A percentile compares a stretch with the other conserved stretches of the same genome.
phyloP scores from a whole-genome alignment of 2,888 invertebrate genomes.

The Melipona beecheii region DNA sequence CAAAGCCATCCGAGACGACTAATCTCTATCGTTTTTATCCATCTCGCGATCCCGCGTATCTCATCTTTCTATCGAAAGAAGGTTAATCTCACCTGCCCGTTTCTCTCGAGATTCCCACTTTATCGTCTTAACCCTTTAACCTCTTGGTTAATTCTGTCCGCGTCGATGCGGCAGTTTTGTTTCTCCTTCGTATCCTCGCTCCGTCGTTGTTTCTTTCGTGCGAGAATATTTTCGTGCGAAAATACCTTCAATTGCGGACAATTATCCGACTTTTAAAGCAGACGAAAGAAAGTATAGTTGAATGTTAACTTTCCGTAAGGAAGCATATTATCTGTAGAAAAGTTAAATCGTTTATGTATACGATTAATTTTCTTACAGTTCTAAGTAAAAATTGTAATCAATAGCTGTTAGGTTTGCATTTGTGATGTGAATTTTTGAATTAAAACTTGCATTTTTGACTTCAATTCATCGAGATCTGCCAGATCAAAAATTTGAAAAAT shows the following conservation, averaged over 20 bases:
- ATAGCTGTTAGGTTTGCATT: too few species aligned
- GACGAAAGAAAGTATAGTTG: not conserved
- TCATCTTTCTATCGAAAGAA: slow-evolving; percentile 54
- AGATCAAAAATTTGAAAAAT: too few species aligned
- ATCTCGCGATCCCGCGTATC: slow-evolving; percentile 45
- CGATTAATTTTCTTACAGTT: too few species aligned
- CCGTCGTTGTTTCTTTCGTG: not conserved
- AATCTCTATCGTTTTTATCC: slow-evolving; percentile 55
- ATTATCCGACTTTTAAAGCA: not conserved
- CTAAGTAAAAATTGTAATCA: too few species aligned
- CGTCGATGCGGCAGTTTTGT: slow-evolving; percentile 31
- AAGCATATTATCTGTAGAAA: too few species aligned
- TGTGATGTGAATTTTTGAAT: too few species aligned
- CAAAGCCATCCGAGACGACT: slow-evolving; percentile 43
- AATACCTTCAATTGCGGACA: not conserved
- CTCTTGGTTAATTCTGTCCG: slow-evolving; percentile 49
- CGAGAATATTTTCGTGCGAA: not conserved
- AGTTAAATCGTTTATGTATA: too few species aligned
- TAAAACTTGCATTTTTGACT: too few species aligned
- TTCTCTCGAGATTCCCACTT: slow-evolving; percentile 32
- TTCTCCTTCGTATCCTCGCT: not conserved
- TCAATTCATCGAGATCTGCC: too few species aligned
- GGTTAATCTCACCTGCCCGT: slow-evolving; percentile 25
- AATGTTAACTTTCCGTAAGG: too few species aligned
- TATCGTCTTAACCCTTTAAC: slow-evolving; percentile 57